These are phyloP conservation scores for Armadillidium nasatum DNA, from an alignment of 1,140 invertebrate genomes.

Conservation along the genomic window DNA sequence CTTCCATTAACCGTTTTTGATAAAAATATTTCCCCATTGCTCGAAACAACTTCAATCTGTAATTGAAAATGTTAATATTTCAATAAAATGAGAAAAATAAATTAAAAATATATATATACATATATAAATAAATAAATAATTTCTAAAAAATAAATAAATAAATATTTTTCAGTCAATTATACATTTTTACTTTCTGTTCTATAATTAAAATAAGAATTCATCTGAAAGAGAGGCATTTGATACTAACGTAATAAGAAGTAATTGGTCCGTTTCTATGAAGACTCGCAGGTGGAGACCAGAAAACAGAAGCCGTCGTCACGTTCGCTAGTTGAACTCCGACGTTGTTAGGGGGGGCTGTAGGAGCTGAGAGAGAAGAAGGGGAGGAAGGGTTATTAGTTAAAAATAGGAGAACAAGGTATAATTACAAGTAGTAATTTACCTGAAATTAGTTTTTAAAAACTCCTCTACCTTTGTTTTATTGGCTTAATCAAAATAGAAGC, in stretches of 20 bases:
- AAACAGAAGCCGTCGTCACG: conserved; percentile 26
- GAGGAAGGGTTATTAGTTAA: too few species aligned
- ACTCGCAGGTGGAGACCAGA: conserved; percentile 25
- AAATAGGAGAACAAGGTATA: not conserved
- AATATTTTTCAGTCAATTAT: too few species aligned
- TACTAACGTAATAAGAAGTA: conserved; percentile 23
- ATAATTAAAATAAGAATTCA: too few species aligned
- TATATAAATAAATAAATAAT: not conserved
- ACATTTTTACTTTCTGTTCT: too few species aligned
- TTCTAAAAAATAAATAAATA: not conserved
- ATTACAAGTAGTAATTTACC: not conserved
- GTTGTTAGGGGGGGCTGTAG: conserved; percentile 27
- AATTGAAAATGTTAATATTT: not conserved
- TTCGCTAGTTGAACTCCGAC: conserved; percentile 32
- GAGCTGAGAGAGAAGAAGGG: conserved; percentile 18
- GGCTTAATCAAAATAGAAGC: too few species aligned
- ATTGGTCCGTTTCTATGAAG: conserved; percentile 32
- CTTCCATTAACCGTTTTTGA: conserved; percentile 29
- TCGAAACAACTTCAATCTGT: conserved; percentile 34
- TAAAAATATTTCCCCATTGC: conserved; percentile 27
- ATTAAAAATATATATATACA: not conserved
- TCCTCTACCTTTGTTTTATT: too few species aligned
- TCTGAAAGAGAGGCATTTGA: too few species aligned
- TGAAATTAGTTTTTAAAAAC: not conserved
- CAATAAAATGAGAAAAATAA: too few species aligned